Base-by-base conservation (phyloP, 2,888 invertebrate species). In the Anoncus sp. region DNA sequence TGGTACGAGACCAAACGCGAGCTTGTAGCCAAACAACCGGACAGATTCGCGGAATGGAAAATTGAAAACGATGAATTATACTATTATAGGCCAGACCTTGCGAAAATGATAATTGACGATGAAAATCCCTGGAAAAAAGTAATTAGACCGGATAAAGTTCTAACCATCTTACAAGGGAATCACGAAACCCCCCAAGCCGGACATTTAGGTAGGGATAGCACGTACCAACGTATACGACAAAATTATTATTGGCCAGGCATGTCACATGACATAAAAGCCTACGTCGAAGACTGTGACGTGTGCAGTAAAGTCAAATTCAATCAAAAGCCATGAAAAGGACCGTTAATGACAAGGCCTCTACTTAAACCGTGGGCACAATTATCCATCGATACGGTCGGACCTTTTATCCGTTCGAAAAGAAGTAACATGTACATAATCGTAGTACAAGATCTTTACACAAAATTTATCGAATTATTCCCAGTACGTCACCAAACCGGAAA, bases 1-100 rank as follows among this genome's bases (percentile, higher is more conserved):
- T 77, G 80, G 77, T 77, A 75, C 38, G 31, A 63, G 4, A 71
- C 60, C 3, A 80, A 80, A 43, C 31, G 47, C 4, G n/a, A 72
- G 3, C 22, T 72, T 3, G 69, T 75, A 1, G 0, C 12, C 16
- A 31, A 51, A 59, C 53, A 70, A 18, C 45, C 3, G 5, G 45
- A 45, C 4, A 18, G n/a, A 16, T 18, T 45, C 16, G 9, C 16
- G 4, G 5, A n/a, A n/a, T n/a, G n/a, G n/a, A n/a, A n/a, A n/a
- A n/a, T n/a, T n/a, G n/a, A n/a, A n/a, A n/a, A n/a, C 18, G 9
- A 45, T 9, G 45, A 45, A 18, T 18, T 45, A 9, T 45, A n/a
- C 9, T 45, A 45, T 45, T 45, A 45, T 45, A 45, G 45, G 16
- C 45, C 45, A n/a, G 45, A 45, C 16, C 18, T 45, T n/a, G n/a